phyloP scores from a whole-genome alignment of 2,113 vertebrate genomes.

The Antigone vipio region DNA sequence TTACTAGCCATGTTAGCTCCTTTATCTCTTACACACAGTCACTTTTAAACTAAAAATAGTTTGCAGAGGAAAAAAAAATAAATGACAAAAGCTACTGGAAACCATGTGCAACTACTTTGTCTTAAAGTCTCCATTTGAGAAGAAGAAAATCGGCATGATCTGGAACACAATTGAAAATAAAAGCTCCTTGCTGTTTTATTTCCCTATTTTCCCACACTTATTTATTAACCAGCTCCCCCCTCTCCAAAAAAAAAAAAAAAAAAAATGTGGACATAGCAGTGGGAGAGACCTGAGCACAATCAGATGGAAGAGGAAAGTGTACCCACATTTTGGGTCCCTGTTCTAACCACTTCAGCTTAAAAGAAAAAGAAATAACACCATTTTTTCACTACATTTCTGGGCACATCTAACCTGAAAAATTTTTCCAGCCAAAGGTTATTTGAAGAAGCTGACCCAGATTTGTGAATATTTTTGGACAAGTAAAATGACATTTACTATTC shows the following conservation, averaged over 20 bases:
- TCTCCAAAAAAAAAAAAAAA: not conserved
- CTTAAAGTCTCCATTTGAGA: not conserved
- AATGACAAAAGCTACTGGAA: not conserved
- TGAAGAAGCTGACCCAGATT: conserved; percentile 33
- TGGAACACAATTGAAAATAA: not conserved
- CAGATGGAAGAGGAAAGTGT: not conserved
- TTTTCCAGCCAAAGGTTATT: conserved; percentile 35
- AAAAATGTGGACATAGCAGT: not conserved
- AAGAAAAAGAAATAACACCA: not conserved
- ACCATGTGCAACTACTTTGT: not conserved
- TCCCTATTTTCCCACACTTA: not conserved
- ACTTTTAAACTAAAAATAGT: not conserved
- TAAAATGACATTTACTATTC: conserved; percentile 21
- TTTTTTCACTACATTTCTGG: not conserved
- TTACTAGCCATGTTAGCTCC: not conserved
- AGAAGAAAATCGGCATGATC: not conserved
- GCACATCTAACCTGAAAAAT: not conserved
- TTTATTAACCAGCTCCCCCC: not conserved
- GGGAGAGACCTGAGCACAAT: not conserved
- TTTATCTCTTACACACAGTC: not conserved
- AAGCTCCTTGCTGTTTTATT: not conserved
- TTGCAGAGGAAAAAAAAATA: not conserved
- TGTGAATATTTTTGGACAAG: conserved; percentile 24
- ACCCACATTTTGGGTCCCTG: not conserved
- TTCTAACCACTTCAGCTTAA: not conserved